These are phyloP conservation scores for Lampris incognitus DNA, from an alignment of 2,113 vertebrate species.

Conservation along the genomic window DNA sequence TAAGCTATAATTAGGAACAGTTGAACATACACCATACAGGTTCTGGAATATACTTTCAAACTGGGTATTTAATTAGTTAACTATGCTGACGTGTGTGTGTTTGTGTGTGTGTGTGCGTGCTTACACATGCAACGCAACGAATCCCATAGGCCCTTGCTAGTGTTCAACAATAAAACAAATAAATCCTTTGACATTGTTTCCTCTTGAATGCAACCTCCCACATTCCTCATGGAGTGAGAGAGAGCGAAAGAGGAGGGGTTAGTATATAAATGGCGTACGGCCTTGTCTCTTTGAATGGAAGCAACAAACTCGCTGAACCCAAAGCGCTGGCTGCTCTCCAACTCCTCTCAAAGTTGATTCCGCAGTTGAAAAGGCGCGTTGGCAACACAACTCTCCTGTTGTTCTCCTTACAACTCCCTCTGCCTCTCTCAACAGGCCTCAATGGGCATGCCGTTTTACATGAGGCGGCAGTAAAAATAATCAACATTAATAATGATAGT, in stretches of 20 bases:
- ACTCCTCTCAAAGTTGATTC: constrained; percentile 65
- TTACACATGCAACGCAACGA: constrained; percentile 6
- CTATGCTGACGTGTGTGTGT: neutral
- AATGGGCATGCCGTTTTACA: neutral
- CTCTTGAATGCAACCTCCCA: constrained; percentile 56
- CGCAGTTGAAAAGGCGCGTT: constrained; percentile 53
- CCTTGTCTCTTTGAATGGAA: constrained; percentile 37
- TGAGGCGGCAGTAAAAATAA: neutral
- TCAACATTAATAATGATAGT: neutral
- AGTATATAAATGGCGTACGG: neutral
- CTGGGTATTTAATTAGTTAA: too few species aligned
- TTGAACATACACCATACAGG: too few species aligned
- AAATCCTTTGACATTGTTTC: constrained; percentile 51
- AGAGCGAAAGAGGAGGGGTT: neutral
- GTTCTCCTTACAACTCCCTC: constrained; percentile 36
- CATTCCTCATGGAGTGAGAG: constrained; percentile 53
- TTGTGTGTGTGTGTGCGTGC: constrained; percentile 12
- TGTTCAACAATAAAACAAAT: constrained; percentile 18
- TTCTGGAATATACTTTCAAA: too few species aligned
- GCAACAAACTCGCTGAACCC: constrained; percentile 65
- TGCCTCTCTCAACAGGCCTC: constrained; percentile 8
- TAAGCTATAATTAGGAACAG: too few species aligned
- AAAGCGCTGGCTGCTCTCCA: constrained; percentile 47
- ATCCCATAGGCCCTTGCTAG: constrained; percentile 1
- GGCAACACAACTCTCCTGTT: neutral